Base-by-base conservation (phyloP, 2,888 invertebrate species). In the Amiota mariae region DNA sequence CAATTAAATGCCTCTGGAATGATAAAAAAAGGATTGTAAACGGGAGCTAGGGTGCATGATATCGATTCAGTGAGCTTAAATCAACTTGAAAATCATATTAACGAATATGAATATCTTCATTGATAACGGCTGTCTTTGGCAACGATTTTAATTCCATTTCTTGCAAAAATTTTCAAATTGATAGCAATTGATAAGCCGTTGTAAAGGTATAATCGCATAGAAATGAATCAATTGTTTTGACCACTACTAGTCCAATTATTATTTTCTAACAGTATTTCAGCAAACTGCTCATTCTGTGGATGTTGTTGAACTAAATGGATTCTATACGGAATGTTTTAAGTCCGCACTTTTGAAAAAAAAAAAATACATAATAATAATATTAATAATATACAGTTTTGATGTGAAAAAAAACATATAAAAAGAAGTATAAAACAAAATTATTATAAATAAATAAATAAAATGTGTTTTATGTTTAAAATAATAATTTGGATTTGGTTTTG, bases 161-260 rank as follows among this genome's bases (percentile, higher is more conserved):
- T 36, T 36, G 36, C 36, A 36, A 36, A 36, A 36, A 36, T 36
- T 2, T 36, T 59, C 24, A 59, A 63, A 24, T n/a, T 63, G 36
- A 63, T 63, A 63, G 54, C n/a, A 85, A 82, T 81, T 82, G 86
- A 87, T 86, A 86, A 87, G 85, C 80, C 79, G 46, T 20, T 63
- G 13, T 63, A 36, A 12, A 13, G 46, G 46, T 11, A 46, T 63
- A n/a, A 46, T 36, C 46, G 46, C 13, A 63, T 46, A 6, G 63
- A 6, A 12, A 46, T n/a, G 12, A 54, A 54, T 15, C 36, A 36
- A 46, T 63, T 13, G n/a, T 63, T 24, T 24, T 63, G n/a, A 54
- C 54, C 54, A 15, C 54, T 54, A 54, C 54, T 46, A 13, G 63
- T 13, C 46, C 24, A 24, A n/a, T 46, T n/a, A 8, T 63, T 46